phyloP scores from a whole-genome alignment of 2,888 invertebrate species.

The Meteorus colon region DNA sequence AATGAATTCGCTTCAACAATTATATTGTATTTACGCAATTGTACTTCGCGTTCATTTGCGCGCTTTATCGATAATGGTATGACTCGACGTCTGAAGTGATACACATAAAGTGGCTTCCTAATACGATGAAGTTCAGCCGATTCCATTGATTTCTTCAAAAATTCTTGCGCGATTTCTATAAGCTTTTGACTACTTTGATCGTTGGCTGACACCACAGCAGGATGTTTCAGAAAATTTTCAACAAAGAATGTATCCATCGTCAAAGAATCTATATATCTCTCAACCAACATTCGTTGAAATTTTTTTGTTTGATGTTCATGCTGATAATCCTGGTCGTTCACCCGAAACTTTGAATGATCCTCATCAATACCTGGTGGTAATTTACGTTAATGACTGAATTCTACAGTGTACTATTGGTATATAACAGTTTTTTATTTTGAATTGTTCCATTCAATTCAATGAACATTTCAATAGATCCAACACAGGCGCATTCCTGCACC shows the following conservation, averaged over 20 bases:
- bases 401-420: no score
- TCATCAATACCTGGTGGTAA: conserved; percentile 59
- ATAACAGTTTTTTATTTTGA: no score
- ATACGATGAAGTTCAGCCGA: conserved; percentile 73
- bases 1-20: conserved; percentile 71
- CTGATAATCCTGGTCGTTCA: conserved; percentile 57
- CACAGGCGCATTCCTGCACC: no score
- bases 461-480: no score
- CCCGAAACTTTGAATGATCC: conserved; percentile 61
- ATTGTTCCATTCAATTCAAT: no score
- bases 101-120: conserved; percentile 73
- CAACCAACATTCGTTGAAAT: conserved; percentile 66
- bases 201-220: conserved; percentile 69
- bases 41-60: conserved; percentile 63
- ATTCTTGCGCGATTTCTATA: conserved; percentile 60
- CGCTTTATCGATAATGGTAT: conserved; percentile 64
- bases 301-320: conserved; percentile 47
- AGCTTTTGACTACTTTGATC: conserved; percentile 65
- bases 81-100: conserved; percentile 66
- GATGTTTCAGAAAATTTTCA: conserved; percentile 63
- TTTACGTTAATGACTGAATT: background rate
- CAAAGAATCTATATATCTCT: conserved; percentile 72
- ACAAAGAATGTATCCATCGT: conserved; percentile 73
- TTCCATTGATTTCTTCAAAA: conserved; percentile 65
- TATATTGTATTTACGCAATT: conserved; percentile 64